phyloP scores from a whole-genome alignment of 2,797 vertebrate species.

The Geotrypetes seraphini region DNA sequence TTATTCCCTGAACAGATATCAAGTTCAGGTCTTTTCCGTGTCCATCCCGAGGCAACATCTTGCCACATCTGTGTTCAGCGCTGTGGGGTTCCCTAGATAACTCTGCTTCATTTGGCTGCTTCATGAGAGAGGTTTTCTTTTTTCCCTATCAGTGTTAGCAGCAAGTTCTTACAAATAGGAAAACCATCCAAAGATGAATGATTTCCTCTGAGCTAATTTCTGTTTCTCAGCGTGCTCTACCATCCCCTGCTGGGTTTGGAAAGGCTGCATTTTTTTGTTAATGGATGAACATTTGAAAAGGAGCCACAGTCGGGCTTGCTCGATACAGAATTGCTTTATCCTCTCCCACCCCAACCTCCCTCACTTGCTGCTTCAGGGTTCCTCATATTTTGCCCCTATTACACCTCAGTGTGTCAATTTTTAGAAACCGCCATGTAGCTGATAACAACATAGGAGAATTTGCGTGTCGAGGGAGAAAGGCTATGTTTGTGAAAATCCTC shows the following conservation, averaged over 20 bases:
- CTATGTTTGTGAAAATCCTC: no score
- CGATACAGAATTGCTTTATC: conserved; percentile 13
- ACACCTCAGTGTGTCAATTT: conserved; percentile 42
- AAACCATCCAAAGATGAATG: conserved; percentile 39
- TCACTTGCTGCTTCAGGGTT: no score
- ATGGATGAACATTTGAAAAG: conserved; percentile 31
- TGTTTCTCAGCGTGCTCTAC: conserved; percentile 32
- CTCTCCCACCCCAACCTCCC: conserved; percentile 30
- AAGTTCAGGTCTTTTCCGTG: no score
- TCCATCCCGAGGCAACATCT: no score
- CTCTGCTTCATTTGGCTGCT: conserved; percentile 6
- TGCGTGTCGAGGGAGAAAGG: no score
- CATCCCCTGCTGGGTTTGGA: conserved; percentile 36
- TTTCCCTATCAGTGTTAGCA: conserved; percentile 9
- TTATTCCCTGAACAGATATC: no score
- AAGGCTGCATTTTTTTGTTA: conserved; percentile 37
- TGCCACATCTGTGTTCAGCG: conserved; percentile 1
- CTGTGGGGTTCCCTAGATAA: conserved; percentile 21
- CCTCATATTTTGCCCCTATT: conserved; percentile 31
- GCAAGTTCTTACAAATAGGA: conserved; percentile 26
- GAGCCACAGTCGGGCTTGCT: no score
- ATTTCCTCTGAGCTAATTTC: conserved; percentile 46
- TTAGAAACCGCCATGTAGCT: no score
- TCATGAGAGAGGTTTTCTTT: background rate
- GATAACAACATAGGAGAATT: no score